Evolutionary conservation across 1,140 invertebrate species (phyloP).

Genomic region (Oscheius sp.): DNA sequence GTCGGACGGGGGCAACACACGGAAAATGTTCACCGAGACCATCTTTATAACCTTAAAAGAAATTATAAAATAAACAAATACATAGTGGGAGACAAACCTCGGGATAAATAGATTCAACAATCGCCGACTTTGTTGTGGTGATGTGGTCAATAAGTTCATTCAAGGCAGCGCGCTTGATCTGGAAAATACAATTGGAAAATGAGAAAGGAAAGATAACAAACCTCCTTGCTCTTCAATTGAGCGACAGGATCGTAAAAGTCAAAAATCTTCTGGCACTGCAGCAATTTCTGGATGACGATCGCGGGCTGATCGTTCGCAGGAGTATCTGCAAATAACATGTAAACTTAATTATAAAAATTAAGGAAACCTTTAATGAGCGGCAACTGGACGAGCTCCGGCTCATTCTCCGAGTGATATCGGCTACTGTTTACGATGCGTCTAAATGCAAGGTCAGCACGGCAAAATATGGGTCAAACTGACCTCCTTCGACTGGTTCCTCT

Average conservation of each 20-base stretch:
- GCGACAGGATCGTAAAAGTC: conserved; percentile 63
- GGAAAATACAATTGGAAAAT: conserved; percentile 15
- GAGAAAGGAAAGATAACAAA: conserved; percentile 62
- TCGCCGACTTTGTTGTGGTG: conserved; percentile 56
- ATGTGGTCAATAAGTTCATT: conserved; percentile 62
- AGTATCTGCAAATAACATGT: conserved; percentile 72
- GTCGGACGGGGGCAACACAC: conserved; percentile 57
- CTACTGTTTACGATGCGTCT: conserved; percentile 53
- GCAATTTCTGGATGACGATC: conserved; percentile 66
- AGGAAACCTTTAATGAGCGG: conserved; percentile 56
- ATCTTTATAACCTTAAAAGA: conserved; percentile 57
- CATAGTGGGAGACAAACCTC: conserved; percentile 37
- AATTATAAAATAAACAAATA: neutral
- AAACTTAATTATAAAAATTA: neutral
- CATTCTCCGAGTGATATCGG: conserved; percentile 59
- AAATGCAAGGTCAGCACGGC: neutral
- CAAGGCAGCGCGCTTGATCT: conserved; percentile 62
- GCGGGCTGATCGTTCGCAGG: conserved; percentile 65
- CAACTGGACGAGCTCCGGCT: conserved; percentile 56
- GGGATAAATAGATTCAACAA: conserved; percentile 61
- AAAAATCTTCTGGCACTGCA: conserved; percentile 67
- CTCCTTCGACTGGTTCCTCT: conserved; percentile 54
- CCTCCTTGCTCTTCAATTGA: conserved; percentile 65
- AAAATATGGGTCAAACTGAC: neutral
- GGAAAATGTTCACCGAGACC: conserved; percentile 61